phyloP scores from a whole-genome alignment of 2,113 vertebrate genomes.

The Corynorhinus townsendii region DNA sequence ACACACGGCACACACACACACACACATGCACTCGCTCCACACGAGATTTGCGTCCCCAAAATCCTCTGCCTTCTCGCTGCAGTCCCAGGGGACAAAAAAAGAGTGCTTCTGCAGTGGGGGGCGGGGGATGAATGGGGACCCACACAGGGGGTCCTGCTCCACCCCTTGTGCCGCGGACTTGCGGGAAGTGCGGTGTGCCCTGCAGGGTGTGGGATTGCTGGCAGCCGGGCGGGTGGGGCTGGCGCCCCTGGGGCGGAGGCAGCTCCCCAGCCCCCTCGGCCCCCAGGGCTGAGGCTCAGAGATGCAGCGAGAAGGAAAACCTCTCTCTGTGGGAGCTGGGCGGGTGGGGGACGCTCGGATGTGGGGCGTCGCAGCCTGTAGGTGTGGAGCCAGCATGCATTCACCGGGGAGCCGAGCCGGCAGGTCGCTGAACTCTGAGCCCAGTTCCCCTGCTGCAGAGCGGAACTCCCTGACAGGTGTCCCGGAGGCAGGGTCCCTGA shows the following conservation, averaged over 20 bases:
- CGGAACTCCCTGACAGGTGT: neutral
- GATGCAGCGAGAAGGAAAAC: neutral
- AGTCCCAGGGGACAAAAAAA: constrained; percentile 74
- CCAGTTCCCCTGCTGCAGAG: neutral
- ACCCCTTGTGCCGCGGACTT: neutral
- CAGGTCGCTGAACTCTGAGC: neutral
- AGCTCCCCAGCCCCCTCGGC: neutral
- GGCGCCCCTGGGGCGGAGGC: neutral
- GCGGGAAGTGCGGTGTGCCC: neutral
- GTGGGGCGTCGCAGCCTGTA: neutral
- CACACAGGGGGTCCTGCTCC: constrained; percentile 44
- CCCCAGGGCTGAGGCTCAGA: neutral
- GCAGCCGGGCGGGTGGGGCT: neutral
- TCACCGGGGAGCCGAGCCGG: rapidly evolving
- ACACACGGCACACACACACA: neutral
- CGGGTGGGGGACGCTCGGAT: rapidly evolving
- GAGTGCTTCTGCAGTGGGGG: constrained; percentile 19
- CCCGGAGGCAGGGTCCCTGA: neutral
- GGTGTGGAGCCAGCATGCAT: neutral
- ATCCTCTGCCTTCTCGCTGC: constrained; percentile 58
- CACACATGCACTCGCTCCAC: neutral
- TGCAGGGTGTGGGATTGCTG: neutral
- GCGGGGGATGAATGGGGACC: constrained; percentile 55
- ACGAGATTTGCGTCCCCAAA: constrained; percentile 64
- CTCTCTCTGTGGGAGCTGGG: neutral